These are phyloP conservation scores for Bubo bubo DNA, from an alignment of 2,113 vertebrate genomes.

Conservation along the genomic window DNA sequence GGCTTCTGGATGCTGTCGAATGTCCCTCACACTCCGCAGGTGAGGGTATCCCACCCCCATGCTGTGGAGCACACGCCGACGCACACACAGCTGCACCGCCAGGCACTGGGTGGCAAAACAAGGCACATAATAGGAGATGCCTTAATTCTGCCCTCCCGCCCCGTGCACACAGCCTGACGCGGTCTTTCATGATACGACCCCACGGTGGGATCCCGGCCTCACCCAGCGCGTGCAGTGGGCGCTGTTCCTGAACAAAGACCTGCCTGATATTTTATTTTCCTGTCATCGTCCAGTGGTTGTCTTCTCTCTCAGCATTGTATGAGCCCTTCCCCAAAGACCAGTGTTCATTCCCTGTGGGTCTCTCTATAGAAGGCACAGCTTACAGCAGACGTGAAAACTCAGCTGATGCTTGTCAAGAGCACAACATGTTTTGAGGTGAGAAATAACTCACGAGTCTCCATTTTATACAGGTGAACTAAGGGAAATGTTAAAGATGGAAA, in stretches of 20 bases:
- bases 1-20: too few species aligned
- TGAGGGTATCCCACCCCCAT: too few species aligned
- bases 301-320: accelerated
- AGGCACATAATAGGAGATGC: too few species aligned
- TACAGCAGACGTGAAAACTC: not conserved
- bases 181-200: accelerated
- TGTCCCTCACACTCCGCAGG: accelerated
- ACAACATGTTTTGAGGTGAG: not conserved
- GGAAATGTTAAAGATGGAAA: not conserved
- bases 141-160: not conserved
- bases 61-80: accelerated
- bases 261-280: not conserved
- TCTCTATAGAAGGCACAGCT: not conserved
- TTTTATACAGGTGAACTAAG: not conserved
- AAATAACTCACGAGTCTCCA: not conserved
- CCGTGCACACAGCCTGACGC: too few species aligned
- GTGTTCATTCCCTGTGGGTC: not conserved
- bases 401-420: not conserved
- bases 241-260: not conserved
- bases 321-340: not conserved
- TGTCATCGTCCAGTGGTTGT: not conserved
- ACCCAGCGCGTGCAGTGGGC: accelerated
- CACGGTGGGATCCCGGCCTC: accelerated
- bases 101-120: not conserved
- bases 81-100: accelerated